A percentile compares a stretch with the other conserved stretches of the same genome.
Conservation (phyloP, 1,140 invertebrate species). For the Mercenaria mercenaria region DNA sequence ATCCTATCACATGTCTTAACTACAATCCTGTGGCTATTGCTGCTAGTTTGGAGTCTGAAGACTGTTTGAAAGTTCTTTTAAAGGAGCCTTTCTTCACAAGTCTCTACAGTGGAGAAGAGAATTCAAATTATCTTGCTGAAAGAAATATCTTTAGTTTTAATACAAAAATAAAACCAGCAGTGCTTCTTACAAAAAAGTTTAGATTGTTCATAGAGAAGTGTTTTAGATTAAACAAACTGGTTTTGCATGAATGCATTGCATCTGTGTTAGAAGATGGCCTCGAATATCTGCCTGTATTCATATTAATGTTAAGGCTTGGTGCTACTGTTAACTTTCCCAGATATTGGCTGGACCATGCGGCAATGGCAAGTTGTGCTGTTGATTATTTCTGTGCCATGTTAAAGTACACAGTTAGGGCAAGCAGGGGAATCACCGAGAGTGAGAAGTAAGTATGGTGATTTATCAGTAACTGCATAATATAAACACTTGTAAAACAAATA, state of each 20-base stretch:
- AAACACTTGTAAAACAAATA: no score
- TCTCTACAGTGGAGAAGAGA: neutral
- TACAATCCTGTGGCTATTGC: neutral
- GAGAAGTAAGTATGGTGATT: no score
- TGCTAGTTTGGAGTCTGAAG: neutral
- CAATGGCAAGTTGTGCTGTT: neutral
- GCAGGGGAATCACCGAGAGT: no score
- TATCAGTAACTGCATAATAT: no score
- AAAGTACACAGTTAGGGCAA: neutral
- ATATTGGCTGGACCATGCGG: conserved; percentile 4
- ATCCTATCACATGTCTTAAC: neutral
- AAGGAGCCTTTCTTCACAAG: neutral
- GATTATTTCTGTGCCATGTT: neutral
- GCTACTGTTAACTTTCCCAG: neutral
- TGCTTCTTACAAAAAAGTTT: neutral
- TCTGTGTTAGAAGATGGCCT: neutral
- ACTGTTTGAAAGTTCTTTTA: neutral
- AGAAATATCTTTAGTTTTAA: neutral
- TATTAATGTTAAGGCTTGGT: conserved; percentile 1
- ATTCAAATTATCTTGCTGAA: neutral
- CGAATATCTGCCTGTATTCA: neutral
- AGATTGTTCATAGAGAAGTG: neutral
- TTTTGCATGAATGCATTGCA: neutral
- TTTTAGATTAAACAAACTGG: neutral
- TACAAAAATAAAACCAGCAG: neutral